Conservation (phyloP, 2,888 invertebrate genomes). For the Carpatolechia fugitivella region DNA sequence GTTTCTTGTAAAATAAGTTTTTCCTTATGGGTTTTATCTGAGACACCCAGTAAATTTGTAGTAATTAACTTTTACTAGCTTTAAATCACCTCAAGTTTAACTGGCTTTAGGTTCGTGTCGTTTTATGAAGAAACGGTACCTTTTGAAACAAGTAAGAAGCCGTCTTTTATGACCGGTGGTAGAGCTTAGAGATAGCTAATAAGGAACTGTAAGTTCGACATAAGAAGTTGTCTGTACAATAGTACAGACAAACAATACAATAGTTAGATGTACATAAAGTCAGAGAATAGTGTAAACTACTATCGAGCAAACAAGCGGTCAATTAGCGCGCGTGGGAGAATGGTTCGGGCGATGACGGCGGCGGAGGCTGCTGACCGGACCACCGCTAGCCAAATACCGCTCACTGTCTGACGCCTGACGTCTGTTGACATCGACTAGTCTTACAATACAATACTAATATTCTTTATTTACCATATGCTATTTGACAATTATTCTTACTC, state of each 20-base stretch:
- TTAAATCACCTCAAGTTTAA: neutral
- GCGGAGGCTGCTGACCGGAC: constrained; percentile 6
- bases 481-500: too few species aligned
- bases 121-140: neutral
- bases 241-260: neutral
- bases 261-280: neutral
- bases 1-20: too few species aligned
- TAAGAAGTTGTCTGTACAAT: neutral
- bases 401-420: neutral
- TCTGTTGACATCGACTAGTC: neutral
- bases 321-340: constrained; percentile 37
- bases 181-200: neutral
- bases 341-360: constrained; percentile 30
- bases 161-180: neutral
- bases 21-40: too few species aligned
- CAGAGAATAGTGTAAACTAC: constrained; percentile 5
- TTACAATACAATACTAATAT: neutral
- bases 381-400: constrained; percentile 3
- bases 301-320: constrained; percentile 35
- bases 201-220: neutral
- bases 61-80: neutral
- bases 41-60: too few species aligned
- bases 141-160: neutral
- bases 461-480: neutral
- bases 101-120: neutral